Evolutionary conservation across 2,113 vertebrate species (phyloP).

Genomic region (Aegithalos caudatus): DNA sequence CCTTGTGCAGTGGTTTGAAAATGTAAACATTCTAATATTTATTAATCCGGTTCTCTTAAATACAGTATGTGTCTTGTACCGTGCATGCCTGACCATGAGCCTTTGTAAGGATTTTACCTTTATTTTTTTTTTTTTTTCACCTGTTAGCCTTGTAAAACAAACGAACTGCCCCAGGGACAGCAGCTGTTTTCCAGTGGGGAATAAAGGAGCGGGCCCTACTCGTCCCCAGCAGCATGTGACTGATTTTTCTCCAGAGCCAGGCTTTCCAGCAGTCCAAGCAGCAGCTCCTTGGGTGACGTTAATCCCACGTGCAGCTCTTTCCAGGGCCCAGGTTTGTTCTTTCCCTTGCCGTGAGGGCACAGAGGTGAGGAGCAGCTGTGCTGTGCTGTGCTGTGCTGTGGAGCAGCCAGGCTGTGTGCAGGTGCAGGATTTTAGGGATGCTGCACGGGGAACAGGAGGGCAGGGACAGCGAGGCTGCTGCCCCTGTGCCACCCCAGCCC

Average conservation of each 20-base stretch:
- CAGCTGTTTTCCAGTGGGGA: neutral
- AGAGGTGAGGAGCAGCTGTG: neutral
- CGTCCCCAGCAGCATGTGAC: neutral
- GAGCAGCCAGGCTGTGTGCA: neutral
- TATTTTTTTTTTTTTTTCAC: neutral
- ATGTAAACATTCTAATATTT: constrained; percentile 34
- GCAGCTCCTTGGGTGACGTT: neutral
- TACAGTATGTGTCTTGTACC: constrained; percentile 45
- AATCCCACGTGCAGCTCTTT: neutral
- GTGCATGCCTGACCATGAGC: constrained; percentile 56
- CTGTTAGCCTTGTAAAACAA: constrained; percentile 31
- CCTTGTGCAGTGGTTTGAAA: constrained; percentile 55
- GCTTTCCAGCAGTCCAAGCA: neutral
- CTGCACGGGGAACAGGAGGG: neutral
- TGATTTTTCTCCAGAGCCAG: neutral
- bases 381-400: too few relatives aligned
- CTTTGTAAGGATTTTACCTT: constrained; percentile 39
- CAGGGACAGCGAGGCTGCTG: neutral
- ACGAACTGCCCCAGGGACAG: neutral
- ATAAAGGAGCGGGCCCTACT: neutral
- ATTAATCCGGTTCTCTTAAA: constrained; percentile 26
- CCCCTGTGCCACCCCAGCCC: neutral
- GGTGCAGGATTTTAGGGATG: neutral
- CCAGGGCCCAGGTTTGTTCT: neutral
- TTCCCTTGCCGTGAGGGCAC: neutral